Conservation (phyloP, 2,797 vertebrate species). For the Sylvia borin region DNA sequence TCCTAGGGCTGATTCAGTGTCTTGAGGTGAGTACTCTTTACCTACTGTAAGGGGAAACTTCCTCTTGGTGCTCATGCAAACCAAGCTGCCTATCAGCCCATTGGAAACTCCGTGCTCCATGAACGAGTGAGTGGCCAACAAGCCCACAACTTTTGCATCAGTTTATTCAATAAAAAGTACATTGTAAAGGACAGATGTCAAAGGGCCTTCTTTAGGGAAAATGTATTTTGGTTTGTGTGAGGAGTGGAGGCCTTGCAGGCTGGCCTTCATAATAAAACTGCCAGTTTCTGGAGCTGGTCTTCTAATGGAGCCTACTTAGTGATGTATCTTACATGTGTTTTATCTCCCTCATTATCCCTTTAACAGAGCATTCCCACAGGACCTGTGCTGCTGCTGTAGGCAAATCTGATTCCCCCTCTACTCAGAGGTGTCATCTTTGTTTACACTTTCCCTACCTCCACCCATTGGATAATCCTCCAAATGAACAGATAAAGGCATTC, state of each 20-base stretch:
- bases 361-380: background rate
- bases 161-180: background rate
- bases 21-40: background rate
- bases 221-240: rapidly evolving
- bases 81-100: background rate
- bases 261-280: background rate
- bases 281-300: background rate
- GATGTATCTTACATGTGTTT: background rate
- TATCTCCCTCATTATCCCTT: background rate
- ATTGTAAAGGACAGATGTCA: background rate
- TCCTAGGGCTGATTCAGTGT: background rate
- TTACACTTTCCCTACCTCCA: background rate
- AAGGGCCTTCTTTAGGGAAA: background rate
- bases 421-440: background rate
- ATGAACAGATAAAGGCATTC: background rate
- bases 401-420: background rate
- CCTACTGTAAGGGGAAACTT: background rate
- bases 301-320: background rate
- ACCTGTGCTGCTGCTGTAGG: background rate
- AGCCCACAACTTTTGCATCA: background rate
- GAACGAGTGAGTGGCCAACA: background rate
- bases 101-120: background rate
- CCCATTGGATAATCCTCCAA: background rate
- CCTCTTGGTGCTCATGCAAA: background rate
- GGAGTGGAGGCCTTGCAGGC: background rate